Evolutionary conservation across 1,140 invertebrate species (phyloP), one percentile per base, ranked within the genome.

Genomic region (Paramacrobiotus metropolitanus): DNA sequence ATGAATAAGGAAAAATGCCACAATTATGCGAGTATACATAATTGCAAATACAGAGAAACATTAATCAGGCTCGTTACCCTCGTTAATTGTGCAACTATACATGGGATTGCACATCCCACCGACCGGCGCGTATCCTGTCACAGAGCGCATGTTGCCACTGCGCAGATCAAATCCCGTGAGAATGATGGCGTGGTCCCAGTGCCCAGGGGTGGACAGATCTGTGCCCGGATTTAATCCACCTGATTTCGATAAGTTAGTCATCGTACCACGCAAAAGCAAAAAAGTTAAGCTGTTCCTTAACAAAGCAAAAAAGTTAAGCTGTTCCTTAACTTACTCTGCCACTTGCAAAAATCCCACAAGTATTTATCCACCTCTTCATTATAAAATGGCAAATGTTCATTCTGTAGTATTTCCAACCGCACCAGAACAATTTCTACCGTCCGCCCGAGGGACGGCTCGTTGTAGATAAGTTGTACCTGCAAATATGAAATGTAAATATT

Each of bases 1-100:
- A n/a, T n/a, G n/a, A n/a, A n/a, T n/a, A n/a, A n/a, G n/a, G n/a
- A n/a, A n/a, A n/a, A n/a, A n/a, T n/a, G n/a, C n/a, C n/a, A n/a
- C n/a, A n/a, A n/a, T n/a, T n/a, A n/a, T n/a, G n/a, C n/a, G n/a
- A n/a, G n/a, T n/a, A n/a, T n/a, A n/a, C n/a, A n/a, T n/a, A n/a
- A n/a, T n/a, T n/a, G n/a, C n/a, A n/a, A n/a, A n/a, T n/a, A n/a
- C n/a, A n/a, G n/a, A n/a, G n/a, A n/a, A n/a, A n/a, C n/a, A n/a
- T n/a, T n/a, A n/a, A n/a, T n/a, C n/a, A n/a, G n/a, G n/a, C n/a
- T 9, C n/a, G n/a, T 40, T 40, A 2, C 72, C 79, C 73, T 81
- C 79, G 64, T 80, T 80, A 2, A 81, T 78, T 2, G 79, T 81
- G 65, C 79, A 81, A 65, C 78, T 79, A 65, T 78, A 80, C 0